Evolutionary conservation across 2,888 invertebrate genomes (phyloP), one percentile per base, ranked within the genome.

Genomic region (Oscheius sp.): DNA sequence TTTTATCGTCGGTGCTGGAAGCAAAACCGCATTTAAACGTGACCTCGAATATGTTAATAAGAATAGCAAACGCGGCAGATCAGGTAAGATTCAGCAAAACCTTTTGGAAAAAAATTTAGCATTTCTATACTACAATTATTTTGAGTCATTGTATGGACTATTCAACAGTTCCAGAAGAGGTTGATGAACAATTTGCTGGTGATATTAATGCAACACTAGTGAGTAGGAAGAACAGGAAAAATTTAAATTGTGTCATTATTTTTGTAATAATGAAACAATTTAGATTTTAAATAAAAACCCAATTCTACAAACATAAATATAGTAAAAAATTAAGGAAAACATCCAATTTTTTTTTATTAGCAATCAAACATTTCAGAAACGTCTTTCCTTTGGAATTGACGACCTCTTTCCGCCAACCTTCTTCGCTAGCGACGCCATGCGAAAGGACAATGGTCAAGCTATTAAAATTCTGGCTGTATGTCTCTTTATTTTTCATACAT

Each of bases 81-180:
- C 67, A 82, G 67, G 80, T 79, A 28, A 59, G 54, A 22, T 64
- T 45, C 17, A 17, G 14, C 36, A 36, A 14, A 14, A 36, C 8
- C 8, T 14, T 36, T 36, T 6, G n/a, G 47, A 8, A 9, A 47
- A 8, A 47, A 20, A 9, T 72, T 64, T 50, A 77, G 75, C 79
- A 84, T 54, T 85, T 85, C 66, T 85, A 84, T 71, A 72, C 79
- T 33, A 74, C 83, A 1, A 78, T 85, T 24, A 74, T 85, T 4
- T 74, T 85, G 8, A 78, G 80, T 24, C 80, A 81, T 33, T 79
- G 74, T 9, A 77, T 85, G 67, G 82, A 82, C 1, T 80, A 83
- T 61, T 71, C 80, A 1, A 64, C 73, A 49, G 66, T 76, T 8
- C 77, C 80, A 2, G 68, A 72, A 12, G 72, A 72, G 47, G 73